phyloP scores from a whole-genome alignment of 2,797 vertebrate genomes.

The Phoebastria nigripes region DNA sequence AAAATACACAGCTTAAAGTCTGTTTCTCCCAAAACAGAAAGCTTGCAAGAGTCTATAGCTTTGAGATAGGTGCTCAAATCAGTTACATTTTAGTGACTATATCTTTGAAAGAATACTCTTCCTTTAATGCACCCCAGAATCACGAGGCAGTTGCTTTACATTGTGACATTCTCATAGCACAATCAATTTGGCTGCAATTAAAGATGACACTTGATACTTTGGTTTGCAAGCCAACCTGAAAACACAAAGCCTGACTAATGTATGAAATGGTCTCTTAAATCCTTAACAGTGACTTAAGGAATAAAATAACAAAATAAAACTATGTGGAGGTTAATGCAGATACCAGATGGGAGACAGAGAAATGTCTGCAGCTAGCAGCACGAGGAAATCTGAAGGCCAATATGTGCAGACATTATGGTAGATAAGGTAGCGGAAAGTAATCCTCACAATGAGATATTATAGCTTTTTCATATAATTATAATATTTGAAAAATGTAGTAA shows the following conservation, averaged over 20 bases:
- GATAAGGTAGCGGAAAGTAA: conserved; percentile 69
- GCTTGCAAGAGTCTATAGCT: not conserved
- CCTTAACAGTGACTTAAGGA: conserved; percentile 1
- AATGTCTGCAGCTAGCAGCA: conserved; percentile 61
- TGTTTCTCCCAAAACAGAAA: not conserved
- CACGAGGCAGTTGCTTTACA: not conserved
- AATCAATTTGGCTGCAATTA: not conserved
- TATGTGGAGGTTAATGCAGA: not conserved
- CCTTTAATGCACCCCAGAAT: not conserved
- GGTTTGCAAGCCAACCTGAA: not conserved
- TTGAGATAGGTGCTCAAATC: not conserved
- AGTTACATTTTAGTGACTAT: not conserved
- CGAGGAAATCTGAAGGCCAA: conserved; percentile 65
- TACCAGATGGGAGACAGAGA: conserved; percentile 60
- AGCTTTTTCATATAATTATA: conserved; percentile 72
- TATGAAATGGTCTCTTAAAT: not conserved
- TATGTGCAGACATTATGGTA: conserved; percentile 65
- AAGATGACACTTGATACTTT: not conserved
- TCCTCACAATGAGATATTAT: conserved; percentile 74
- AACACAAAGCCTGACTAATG: not conserved
- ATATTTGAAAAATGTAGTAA: conserved; percentile 64
- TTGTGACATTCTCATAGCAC: not conserved
- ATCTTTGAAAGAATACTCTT: not conserved
- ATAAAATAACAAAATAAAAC: conserved; percentile 18
- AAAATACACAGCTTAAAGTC: not conserved